Percentiles rank a stretch among this genome's conserved stretches.
phyloP scores from a whole-genome alignment of 2,797 vertebrate genomes.

The Gila robusta region DNA sequence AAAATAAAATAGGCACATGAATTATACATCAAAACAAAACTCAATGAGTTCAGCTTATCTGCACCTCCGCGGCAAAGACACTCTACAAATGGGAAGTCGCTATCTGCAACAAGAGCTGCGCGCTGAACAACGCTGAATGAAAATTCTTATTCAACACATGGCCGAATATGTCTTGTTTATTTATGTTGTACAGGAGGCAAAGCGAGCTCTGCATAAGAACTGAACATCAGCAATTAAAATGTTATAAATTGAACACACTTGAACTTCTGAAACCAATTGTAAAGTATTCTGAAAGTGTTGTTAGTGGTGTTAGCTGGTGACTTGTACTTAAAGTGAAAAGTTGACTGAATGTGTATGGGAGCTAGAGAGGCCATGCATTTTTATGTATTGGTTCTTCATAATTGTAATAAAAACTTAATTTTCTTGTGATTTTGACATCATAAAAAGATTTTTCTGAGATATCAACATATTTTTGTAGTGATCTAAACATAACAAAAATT shows the following conservation, averaged over 20 bases:
- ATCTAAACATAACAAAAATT: not conserved
- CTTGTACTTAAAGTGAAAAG: not conserved
- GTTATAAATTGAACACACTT: not conserved
- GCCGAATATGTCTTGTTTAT: slow-evolving; percentile 45
- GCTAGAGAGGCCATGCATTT: not conserved
- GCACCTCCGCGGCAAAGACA: not conserved
- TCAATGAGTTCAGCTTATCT: slow-evolving; percentile 51
- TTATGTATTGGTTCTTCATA: not conserved
- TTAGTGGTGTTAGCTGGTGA: not conserved
- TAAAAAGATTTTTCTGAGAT: not conserved
- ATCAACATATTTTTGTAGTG: not conserved
- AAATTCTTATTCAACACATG: slow-evolving; percentile 49
- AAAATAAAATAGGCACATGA: slow-evolving; percentile 59
- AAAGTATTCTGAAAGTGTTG: not conserved
- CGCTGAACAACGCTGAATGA: slow-evolving; percentile 11
- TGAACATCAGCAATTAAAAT: slow-evolving; percentile 35
- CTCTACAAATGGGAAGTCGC: slow-evolving; percentile 3
- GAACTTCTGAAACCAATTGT: not conserved
- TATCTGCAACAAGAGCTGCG: slow-evolving; percentile 27
- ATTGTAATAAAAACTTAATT: not conserved
- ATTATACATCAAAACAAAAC: slow-evolving; percentile 54
- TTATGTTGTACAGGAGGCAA: slow-evolving; percentile 31
- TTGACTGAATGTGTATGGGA: not conserved
- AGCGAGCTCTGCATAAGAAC: slow-evolving; percentile 31
- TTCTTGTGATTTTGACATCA: not conserved